Percentiles rank a stretch among this genome's conserved stretches.
Conservation (phyloP, 2,113 vertebrate species). For the Phainopepla nitens region DNA sequence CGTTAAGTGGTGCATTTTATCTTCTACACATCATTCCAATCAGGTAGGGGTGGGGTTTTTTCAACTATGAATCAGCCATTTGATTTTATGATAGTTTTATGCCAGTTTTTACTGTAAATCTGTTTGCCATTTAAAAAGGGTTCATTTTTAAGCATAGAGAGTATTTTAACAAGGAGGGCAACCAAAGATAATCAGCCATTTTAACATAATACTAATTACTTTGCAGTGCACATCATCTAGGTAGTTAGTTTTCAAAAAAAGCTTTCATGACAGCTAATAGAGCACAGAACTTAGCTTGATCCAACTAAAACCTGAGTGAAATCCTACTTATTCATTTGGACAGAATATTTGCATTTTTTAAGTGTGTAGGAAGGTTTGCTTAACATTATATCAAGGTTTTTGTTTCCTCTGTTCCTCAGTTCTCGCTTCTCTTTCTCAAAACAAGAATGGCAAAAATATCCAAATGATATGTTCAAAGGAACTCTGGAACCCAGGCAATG, state of each 20-base stretch:
- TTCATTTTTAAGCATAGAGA: background rate
- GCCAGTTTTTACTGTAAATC: background rate
- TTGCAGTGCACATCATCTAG: background rate
- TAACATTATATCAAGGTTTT: background rate
- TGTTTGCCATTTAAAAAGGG: background rate
- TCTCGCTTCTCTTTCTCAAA: background rate
- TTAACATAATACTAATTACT: background rate
- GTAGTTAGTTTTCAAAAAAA: background rate
- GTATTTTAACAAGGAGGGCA: background rate
- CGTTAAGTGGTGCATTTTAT: background rate
- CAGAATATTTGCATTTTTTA: background rate
- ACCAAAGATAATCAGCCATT: background rate
- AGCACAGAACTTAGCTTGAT: background rate
- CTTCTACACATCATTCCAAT: background rate
- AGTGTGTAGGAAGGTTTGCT: background rate
- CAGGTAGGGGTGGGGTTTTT: background rate
- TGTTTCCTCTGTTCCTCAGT: background rate
- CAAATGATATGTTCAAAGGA: background rate
- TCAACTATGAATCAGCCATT: background rate
- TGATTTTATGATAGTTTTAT: background rate
- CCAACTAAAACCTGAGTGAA: background rate
- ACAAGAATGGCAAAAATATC: background rate
- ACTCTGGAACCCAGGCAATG: background rate
- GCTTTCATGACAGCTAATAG: background rate
- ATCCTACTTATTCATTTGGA: background rate